Percentiles rank a stretch among this genome's conserved stretches.
phyloP scores from a whole-genome alignment of 2,113 vertebrate genomes.

The Onychostoma macrolepis region DNA sequence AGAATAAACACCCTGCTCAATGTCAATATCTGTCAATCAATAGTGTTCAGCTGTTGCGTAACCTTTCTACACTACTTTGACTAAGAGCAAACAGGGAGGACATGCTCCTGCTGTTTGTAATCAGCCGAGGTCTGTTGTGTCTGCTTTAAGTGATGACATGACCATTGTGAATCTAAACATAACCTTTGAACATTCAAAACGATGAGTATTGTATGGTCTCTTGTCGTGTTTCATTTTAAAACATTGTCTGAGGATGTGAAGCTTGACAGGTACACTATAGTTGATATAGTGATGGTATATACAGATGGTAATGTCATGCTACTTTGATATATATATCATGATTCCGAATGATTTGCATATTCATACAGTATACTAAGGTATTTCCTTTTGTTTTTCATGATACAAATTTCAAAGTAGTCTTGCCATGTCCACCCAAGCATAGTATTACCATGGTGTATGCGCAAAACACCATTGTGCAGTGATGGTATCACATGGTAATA shows the following conservation, averaged over 20 bases:
- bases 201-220: background rate
- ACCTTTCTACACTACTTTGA: conserved; percentile 1
- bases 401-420: background rate
- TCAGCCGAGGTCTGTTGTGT: conserved; percentile 24
- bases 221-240: background rate
- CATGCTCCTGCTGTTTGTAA: conserved; percentile 18
- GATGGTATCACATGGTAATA: no score
- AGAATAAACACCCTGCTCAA: conserved; percentile 41
- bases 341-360: background rate
- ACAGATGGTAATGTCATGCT: background rate
- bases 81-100: background rate
- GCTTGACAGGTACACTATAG: background rate
- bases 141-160: conserved; percentile 18
- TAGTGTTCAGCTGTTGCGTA: conserved; percentile 54
- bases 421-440: background rate
- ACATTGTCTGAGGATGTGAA: background rate
- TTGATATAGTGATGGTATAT: background rate
- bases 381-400: background rate
- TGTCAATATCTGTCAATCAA: conserved; percentile 57
- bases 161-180: background rate
- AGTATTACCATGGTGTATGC: background rate
- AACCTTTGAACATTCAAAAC: background rate
- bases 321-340: background rate
- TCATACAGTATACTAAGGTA: background rate
- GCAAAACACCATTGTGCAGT: background rate